Percentiles rank a stretch among this genome's conserved stretches.
These are phyloP conservation scores for Hyla sarda DNA, from an alignment of 2,113 vertebrate genomes.

Conservation along the genomic window DNA sequence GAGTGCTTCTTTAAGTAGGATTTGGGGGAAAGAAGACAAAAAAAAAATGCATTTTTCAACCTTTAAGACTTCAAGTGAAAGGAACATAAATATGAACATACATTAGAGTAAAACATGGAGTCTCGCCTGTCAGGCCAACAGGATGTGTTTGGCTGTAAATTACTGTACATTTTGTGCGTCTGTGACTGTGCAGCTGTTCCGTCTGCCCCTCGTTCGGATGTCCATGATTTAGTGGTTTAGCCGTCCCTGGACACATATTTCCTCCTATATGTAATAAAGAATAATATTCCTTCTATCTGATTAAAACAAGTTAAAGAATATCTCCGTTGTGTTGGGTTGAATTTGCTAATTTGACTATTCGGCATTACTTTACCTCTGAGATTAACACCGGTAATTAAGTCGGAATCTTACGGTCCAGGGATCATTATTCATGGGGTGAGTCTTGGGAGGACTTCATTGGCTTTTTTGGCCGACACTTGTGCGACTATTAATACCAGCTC, in stretches of 20 bases:
- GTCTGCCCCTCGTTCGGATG: not conserved
- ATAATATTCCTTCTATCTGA: slow-evolving; percentile 7
- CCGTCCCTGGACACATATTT: slow-evolving; percentile 6
- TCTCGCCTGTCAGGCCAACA: not conserved
- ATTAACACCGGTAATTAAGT: slow-evolving; percentile 43
- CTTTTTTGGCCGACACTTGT: slow-evolving; percentile 53
- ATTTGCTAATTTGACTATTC: slow-evolving; percentile 21
- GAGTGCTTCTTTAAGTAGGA: too few species aligned
- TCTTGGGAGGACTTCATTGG: slow-evolving; percentile 35
- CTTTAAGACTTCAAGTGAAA: not conserved
- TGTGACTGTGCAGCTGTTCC: not conserved
- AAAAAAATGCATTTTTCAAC: not conserved
- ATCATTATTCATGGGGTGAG: slow-evolving; percentile 18
- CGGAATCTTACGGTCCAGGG: slow-evolving; percentile 11
- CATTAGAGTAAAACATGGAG: not conserved
- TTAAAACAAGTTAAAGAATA: slow-evolving; percentile 16
- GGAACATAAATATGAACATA: not conserved
- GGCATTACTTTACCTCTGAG: slow-evolving; percentile 27
- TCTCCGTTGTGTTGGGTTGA: not conserved
- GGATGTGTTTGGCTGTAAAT: slow-evolving; percentile 6
- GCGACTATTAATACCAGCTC: slow-evolving; percentile 40
- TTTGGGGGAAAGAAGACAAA: not conserved
- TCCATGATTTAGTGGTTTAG: slow-evolving; percentile 10
- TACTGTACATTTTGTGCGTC: not conserved
- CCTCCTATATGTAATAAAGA: slow-evolving; percentile 43